Conservation (phyloP, 2,888 invertebrate species). For the Parnassius orleans region DNA sequence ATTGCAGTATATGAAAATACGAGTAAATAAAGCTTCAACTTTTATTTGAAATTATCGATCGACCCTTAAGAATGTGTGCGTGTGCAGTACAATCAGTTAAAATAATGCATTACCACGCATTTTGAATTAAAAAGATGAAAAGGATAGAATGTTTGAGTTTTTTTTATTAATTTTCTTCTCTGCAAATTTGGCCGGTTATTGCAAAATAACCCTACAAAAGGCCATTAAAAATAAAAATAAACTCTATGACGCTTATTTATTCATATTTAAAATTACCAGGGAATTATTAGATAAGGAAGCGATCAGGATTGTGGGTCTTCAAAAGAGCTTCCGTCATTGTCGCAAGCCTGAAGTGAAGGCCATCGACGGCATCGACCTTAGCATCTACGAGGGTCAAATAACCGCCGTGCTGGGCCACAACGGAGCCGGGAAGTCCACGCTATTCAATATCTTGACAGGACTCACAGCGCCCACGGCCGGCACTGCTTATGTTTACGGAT, state of each 20-base stretch:
- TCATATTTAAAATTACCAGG: constrained; percentile 39
- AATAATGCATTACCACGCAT: too few relatives aligned
- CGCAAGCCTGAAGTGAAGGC: constrained; percentile 86
- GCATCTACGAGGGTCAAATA: constrained; percentile 92
- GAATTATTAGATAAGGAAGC: constrained; percentile 88
- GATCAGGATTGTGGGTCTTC: constrained; percentile 86
- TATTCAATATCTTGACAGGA: constrained; percentile 92
- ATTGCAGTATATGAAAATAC: too few relatives aligned
- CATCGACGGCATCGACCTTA: constrained; percentile 88
- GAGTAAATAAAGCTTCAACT: too few relatives aligned
- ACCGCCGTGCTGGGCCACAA: constrained; percentile 93
- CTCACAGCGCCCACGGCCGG: constrained; percentile 87
- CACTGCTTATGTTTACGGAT: constrained; percentile 87
- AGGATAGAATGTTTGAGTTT: too few relatives aligned
- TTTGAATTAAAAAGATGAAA: too few relatives aligned
- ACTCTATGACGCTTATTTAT: not conserved
- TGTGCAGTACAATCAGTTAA: too few relatives aligned
- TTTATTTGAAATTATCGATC: too few relatives aligned
- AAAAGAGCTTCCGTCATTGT: constrained; percentile 86
- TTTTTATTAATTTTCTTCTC: too few relatives aligned
- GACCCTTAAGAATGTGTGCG: too few relatives aligned
- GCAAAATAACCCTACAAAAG: not conserved
- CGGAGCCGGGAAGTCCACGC: constrained; percentile 92
- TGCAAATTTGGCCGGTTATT: not conserved
- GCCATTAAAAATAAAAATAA: not conserved